These are phyloP conservation scores for Drosophila kikkawai DNA, from an alignment of 1,140 invertebrate species.

Conservation along the genomic window DNA sequence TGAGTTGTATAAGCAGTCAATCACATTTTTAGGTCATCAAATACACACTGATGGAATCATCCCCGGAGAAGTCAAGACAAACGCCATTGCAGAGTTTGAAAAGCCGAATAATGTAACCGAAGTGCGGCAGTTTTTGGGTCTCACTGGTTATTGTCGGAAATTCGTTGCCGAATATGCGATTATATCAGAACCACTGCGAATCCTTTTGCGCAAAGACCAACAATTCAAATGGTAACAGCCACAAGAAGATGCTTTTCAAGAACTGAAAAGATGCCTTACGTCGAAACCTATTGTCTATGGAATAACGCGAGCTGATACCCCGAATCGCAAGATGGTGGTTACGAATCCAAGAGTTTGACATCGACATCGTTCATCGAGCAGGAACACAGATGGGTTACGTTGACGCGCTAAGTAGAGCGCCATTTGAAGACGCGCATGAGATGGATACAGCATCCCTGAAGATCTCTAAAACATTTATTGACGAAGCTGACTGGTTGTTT, in stretches of 20 bases:
- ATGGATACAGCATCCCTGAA: background rate
- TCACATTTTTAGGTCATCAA: conserved; percentile 1
- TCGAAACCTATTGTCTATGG: background rate
- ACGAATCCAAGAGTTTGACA: background rate
- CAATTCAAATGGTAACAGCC: background rate
- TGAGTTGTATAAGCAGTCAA: conserved; percentile 2
- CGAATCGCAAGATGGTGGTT: too few relatives aligned
- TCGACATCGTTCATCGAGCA: background rate
- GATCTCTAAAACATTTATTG: background rate
- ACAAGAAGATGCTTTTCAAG: background rate
- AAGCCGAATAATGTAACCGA: background rate
- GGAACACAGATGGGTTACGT: background rate
- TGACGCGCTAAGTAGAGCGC: background rate
- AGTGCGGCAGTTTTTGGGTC: background rate
- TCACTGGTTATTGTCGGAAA: background rate
- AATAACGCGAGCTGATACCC: too few relatives aligned
- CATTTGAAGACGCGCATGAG: background rate
- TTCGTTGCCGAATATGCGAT: background rate
- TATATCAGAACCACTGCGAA: background rate
- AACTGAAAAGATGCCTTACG: background rate
- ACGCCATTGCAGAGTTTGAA: background rate
- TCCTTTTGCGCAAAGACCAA: background rate
- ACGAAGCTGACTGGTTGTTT: background rate
- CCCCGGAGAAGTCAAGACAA: background rate
- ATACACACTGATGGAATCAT: conserved; percentile 3